Evolutionary conservation across 2,113 vertebrate genomes (phyloP).

Genomic region (Mastomys natalensis): DNA sequence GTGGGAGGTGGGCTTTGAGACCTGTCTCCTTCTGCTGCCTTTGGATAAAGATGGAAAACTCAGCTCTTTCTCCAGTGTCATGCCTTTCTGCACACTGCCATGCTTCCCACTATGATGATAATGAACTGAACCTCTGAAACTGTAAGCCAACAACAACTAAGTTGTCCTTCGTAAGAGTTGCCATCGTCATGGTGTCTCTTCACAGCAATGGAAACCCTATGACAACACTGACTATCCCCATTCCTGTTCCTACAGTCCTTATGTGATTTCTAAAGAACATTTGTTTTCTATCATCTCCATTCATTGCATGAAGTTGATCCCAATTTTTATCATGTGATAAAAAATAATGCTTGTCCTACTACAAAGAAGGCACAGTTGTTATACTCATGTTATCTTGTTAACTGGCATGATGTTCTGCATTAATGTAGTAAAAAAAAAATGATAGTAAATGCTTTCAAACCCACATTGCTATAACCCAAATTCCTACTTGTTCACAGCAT

Average conservation of each 20-base stretch:
- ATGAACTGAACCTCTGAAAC: too few species aligned
- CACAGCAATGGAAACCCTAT: not conserved
- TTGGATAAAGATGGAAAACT: too few species aligned
- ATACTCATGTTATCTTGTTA: not conserved
- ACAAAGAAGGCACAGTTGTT: not conserved
- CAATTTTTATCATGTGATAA: not conserved
- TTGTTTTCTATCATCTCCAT: not conserved
- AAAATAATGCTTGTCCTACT: not conserved
- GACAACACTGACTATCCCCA: not conserved
- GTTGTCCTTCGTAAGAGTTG: too few species aligned
- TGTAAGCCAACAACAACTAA: too few species aligned
- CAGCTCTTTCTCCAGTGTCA: too few species aligned
- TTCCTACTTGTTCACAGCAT: too few species aligned
- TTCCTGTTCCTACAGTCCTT: not conserved
- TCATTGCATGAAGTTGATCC: not conserved
- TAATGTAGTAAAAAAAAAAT: not conserved
- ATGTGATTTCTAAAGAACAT: not conserved
- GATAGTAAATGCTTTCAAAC: slow-evolving; percentile 15
- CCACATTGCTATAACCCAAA: not conserved
- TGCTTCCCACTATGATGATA: too few species aligned
- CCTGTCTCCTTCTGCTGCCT: too few species aligned
- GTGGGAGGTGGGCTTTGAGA: too few species aligned
- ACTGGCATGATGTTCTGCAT: not conserved
- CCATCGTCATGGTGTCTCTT: too few species aligned
- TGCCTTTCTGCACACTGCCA: too few species aligned